Evolutionary conservation across 2,888 invertebrate species (phyloP).

Genomic region (Sinopyrophorus schimmeli): DNA sequence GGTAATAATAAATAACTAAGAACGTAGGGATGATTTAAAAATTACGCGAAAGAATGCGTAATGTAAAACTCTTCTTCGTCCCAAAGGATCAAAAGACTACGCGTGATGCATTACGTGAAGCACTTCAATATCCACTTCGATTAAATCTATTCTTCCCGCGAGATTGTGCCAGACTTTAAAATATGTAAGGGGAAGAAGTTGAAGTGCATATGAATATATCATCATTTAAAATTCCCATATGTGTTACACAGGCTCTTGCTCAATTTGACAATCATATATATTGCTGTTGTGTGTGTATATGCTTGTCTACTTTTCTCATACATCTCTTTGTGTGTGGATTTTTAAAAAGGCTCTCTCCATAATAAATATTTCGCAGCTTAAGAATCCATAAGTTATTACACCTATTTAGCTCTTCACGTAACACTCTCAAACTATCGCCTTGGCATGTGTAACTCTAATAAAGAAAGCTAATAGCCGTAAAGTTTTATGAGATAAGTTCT

Average conservation of each 20-base stretch:
- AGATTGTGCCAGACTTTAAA: constrained; percentile 43
- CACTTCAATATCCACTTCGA: constrained; percentile 48
- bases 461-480: too few relatives aligned
- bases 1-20: too few relatives aligned
- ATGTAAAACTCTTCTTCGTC: constrained; percentile 37
- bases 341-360: constrained; percentile 1
- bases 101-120: constrained; percentile 47
- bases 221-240: constrained; percentile 31
- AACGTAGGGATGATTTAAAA: too few relatives aligned
- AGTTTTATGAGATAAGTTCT: too few relatives aligned
- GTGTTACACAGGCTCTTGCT: constrained; percentile 28
- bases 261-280: constrained; percentile 30
- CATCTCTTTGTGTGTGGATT: constrained; percentile 4
- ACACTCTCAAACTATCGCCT: too few relatives aligned
- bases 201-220: constrained; percentile 40
- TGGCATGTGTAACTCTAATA: too few relatives aligned
- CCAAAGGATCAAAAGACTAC: constrained; percentile 44
- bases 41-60: constrained; percentile 16
- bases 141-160: constrained; percentile 48
- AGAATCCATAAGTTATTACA: too few relatives aligned
- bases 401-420: too few relatives aligned
- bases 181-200: constrained; percentile 37
- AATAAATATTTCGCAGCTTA: too few relatives aligned
- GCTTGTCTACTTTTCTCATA: constrained; percentile 3
- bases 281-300: constrained; percentile 20